Evolutionary conservation across 2,113 vertebrate genomes (phyloP).

Genomic region (Eclectus roratus): DNA sequence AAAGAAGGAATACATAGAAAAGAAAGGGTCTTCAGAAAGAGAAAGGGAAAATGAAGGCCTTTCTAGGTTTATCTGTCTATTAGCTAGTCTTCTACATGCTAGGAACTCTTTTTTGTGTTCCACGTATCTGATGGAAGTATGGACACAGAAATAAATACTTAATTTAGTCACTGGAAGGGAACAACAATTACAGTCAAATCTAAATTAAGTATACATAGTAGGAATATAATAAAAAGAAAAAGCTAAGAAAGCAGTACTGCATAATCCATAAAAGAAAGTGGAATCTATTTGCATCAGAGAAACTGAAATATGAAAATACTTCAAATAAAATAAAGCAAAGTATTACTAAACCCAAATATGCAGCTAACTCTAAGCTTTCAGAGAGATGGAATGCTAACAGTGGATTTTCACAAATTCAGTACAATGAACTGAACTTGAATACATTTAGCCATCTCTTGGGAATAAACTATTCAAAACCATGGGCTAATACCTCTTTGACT

Average conservation of each 20-base stretch:
- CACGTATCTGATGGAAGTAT: background rate
- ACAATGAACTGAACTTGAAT: background rate
- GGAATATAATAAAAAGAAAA: background rate
- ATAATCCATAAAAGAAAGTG: background rate
- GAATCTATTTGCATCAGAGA: background rate
- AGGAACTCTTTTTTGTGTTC: background rate
- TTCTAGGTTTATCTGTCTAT: background rate
- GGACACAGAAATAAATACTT: background rate
- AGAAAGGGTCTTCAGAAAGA: background rate
- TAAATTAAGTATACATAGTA: background rate
- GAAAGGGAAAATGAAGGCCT: background rate
- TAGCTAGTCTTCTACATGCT: background rate
- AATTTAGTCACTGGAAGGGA: background rate
- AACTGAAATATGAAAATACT: background rate
- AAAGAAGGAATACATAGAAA: background rate
- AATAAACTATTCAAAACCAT: background rate
- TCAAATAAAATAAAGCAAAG: background rate
- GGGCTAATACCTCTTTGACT: rapidly evolving
- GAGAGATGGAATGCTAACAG: background rate
- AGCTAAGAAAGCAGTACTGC: background rate
- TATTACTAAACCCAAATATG: background rate
- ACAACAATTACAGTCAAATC: background rate
- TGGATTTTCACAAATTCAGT: background rate
- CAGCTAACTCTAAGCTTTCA: background rate
- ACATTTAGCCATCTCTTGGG: background rate